phyloP scores from a whole-genome alignment of 2,888 invertebrate genomes.

The Cylloceria caligata region DNA sequence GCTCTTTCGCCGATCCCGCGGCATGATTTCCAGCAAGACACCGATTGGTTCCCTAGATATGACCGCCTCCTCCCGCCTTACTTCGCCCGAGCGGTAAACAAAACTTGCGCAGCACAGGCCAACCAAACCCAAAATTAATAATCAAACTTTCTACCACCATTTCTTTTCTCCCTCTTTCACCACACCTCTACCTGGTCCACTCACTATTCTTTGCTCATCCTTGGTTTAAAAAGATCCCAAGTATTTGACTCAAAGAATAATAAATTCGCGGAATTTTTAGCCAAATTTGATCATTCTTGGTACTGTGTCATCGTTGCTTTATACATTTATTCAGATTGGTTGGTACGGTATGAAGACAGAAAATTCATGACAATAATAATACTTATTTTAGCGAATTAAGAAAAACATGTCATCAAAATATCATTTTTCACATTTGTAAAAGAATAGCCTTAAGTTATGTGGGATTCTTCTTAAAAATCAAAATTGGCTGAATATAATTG shows the following conservation, averaged over 20 bases:
- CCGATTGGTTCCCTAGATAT: slow-evolving; percentile 78
- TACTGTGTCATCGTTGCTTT: no score
- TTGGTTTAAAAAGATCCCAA: background rate
- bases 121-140: slow-evolving; percentile 45
- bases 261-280: background rate
- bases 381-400: no score
- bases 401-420: no score
- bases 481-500: background rate
- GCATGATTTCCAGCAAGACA: slow-evolving; percentile 82
- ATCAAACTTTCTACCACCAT: slow-evolving; percentile 44
- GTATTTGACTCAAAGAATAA: background rate
- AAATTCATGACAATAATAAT: no score
- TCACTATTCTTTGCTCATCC: background rate
- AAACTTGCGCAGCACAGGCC: slow-evolving; percentile 44
- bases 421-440: no score
- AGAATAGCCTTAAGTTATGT: no score
- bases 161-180: slow-evolving; percentile 9
- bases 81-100: slow-evolving; percentile 62
- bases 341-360: no score
- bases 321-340: no score
- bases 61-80: slow-evolving; percentile 68
- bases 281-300: no score
- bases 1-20: slow-evolving; percentile 78
- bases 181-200: background rate
- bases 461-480: no score